Evolutionary conservation across 2,888 invertebrate species (phyloP).

Genomic region (Tachina lurida): DNA sequence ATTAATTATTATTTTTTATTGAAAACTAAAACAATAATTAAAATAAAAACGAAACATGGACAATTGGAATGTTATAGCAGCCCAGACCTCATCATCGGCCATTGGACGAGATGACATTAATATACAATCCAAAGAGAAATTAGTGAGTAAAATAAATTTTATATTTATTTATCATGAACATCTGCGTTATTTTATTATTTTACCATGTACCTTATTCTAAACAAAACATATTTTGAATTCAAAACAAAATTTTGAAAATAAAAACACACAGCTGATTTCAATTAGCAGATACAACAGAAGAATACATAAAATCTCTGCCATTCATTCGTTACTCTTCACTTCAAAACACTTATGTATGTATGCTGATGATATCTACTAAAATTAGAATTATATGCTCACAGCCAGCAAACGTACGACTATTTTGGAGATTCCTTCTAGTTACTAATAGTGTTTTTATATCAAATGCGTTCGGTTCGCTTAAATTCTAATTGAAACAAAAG

Average conservation of each 20-base stretch:
- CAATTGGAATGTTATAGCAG: slow-evolving; percentile 88
- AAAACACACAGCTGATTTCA: slow-evolving; percentile 60
- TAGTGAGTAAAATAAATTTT: slow-evolving; percentile 77
- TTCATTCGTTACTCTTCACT: slow-evolving; percentile 9
- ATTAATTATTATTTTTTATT: slow-evolving; percentile 40
- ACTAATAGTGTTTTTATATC: slow-evolving; percentile 67
- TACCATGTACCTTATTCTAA: slow-evolving; percentile 54
- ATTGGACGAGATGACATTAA: slow-evolving; percentile 87
- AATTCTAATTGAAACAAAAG: slow-evolving; percentile 45
- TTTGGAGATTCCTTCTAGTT: slow-evolving; percentile 75
- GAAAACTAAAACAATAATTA: slow-evolving; percentile 27
- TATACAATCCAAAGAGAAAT: slow-evolving; percentile 78
- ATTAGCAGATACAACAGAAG: slow-evolving; percentile 22
- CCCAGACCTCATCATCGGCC: slow-evolving; percentile 85
- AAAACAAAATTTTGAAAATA: slow-evolving; percentile 62
- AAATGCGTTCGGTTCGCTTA: slow-evolving; percentile 70
- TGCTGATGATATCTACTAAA: slow-evolving; percentile 65
- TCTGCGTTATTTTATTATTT: slow-evolving; percentile 24
- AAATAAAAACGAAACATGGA: slow-evolving; percentile 84
- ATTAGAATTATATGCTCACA: slow-evolving; percentile 72
- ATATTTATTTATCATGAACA: not conserved
- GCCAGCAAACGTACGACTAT: slow-evolving; percentile 74
- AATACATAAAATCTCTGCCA: slow-evolving; percentile 17
- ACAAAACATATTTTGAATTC: slow-evolving; percentile 55
- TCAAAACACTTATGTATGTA: slow-evolving; percentile 11